Conservation (phyloP, 2,888 invertebrate species). For the Pocota personata region DNA sequence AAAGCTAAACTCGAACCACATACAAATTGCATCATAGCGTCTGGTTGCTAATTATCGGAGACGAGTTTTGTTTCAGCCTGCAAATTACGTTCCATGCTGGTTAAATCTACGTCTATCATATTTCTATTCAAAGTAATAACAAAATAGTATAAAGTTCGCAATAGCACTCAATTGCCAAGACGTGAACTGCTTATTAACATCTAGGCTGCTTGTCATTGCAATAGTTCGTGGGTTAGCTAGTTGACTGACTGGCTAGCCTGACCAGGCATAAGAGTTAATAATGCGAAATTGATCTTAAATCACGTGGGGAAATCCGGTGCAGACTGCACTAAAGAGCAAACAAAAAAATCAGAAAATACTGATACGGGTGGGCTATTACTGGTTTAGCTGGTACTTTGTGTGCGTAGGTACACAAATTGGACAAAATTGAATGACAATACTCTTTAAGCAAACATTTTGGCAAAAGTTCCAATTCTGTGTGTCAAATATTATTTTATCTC, state of each 20-base stretch:
- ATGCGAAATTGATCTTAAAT: conserved; percentile 1
- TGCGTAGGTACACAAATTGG: neutral
- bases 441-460: neutral
- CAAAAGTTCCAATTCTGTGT: too few species aligned
- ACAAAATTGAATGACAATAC: neutral
- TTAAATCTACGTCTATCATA: neutral
- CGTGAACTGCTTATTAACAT: conserved; percentile 31
- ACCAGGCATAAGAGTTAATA: neutral
- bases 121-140: neutral
- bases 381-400: neutral
- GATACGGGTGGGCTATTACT: neutral
- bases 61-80: conserved; percentile 8
- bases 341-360: neutral
- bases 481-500: too few species aligned
- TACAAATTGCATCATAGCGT: neutral
- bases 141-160: neutral
- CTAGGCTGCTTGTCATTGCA: neutral
- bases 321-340: neutral
- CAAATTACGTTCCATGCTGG: neutral
- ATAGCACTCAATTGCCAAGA: conserved; percentile 10
- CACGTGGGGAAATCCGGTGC: conserved; percentile 3
- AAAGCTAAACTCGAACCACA: neutral
- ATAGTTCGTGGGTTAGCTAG: conserved; percentile 15
- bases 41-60: neutral
- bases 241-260: neutral